Conservation (phyloP, 2,113 vertebrate species). For the Hystrix brachyura region DNA sequence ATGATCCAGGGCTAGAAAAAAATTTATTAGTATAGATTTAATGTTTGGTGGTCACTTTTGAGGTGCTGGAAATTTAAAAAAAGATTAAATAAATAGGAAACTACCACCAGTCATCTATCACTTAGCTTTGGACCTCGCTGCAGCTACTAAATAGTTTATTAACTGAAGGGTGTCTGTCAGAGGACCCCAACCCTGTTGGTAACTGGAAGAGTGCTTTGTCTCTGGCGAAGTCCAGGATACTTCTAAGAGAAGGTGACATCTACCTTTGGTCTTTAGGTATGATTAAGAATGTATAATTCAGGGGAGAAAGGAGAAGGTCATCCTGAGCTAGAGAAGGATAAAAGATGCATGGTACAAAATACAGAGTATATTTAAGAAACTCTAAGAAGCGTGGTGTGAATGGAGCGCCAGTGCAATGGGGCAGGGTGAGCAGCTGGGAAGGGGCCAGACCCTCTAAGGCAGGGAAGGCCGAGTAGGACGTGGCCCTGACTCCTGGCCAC, state of each 20-base stretch:
- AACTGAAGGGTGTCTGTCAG: not conserved
- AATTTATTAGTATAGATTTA: not conserved
- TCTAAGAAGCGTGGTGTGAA: not conserved
- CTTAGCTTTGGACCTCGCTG: not conserved
- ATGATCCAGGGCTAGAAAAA: not conserved
- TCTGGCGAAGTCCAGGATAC: not conserved
- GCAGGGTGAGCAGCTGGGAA: not conserved
- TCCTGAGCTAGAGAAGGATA: not conserved
- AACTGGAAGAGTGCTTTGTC: not conserved
- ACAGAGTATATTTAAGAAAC: not conserved
- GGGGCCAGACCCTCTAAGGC: not conserved
- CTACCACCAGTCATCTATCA: rapidly evolving
- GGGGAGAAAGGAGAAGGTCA: not conserved
- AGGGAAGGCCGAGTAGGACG: not conserved
- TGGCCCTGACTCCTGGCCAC: not conserved
- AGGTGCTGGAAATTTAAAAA: not conserved
- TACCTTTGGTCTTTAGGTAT: not conserved
- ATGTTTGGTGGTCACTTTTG: not conserved
- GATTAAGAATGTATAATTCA: not conserved
- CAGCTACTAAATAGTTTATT: not conserved
- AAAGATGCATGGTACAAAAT: not conserved
- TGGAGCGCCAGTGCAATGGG: rapidly evolving
- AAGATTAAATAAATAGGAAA: not conserved
- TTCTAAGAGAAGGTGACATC: not conserved
- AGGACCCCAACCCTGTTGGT: not conserved